Percentiles rank a stretch among this genome's conserved stretches.
These are phyloP conservation scores for Myoxocephalus aenaeus DNA, from an alignment of 2,797 vertebrate species.

Conservation along the genomic window DNA sequence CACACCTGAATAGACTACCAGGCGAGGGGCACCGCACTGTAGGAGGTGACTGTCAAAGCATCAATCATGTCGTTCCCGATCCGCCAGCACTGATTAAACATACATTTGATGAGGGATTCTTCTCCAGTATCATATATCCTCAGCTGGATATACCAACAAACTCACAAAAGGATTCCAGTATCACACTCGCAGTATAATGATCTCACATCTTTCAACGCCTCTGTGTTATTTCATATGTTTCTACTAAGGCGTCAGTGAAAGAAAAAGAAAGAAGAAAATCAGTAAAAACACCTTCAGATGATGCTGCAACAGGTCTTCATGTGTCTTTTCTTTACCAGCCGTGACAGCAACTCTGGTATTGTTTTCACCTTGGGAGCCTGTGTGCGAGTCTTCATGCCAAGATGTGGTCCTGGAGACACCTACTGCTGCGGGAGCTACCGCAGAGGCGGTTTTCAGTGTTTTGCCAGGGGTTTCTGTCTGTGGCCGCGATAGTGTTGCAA, in stretches of 20 bases:
- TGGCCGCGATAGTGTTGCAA: neutral
- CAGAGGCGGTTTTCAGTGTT: neutral
- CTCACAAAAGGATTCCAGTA: conserved; percentile 20
- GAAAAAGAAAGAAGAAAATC: neutral
- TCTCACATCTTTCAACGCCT: conserved; percentile 18
- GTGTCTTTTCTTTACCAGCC: neutral
- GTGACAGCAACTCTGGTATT: neutral
- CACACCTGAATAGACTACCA: conserved; percentile 53
- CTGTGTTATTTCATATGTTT: conserved; percentile 22
- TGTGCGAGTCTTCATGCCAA: neutral
- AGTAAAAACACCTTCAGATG: conserved; percentile 1
- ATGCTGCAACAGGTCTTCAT: neutral
- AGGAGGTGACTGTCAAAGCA: conserved; percentile 46
- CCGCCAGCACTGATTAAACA: conserved; percentile 55
- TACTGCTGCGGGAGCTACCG: too few relatives aligned
- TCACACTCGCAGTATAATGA: conserved; percentile 9
- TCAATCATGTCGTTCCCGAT: conserved; percentile 43
- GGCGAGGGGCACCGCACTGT: conserved; percentile 14
- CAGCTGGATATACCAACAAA: conserved; percentile 31
- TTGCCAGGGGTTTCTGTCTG: neutral
- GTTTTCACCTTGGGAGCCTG: neutral
- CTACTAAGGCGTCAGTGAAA: neutral
- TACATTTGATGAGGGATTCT: conserved; percentile 46
- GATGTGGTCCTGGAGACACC: too few relatives aligned
- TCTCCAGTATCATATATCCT: conserved; percentile 23